Base-by-base conservation (phyloP, 2,888 invertebrate species). In the Teleogryllus oceanicus region DNA sequence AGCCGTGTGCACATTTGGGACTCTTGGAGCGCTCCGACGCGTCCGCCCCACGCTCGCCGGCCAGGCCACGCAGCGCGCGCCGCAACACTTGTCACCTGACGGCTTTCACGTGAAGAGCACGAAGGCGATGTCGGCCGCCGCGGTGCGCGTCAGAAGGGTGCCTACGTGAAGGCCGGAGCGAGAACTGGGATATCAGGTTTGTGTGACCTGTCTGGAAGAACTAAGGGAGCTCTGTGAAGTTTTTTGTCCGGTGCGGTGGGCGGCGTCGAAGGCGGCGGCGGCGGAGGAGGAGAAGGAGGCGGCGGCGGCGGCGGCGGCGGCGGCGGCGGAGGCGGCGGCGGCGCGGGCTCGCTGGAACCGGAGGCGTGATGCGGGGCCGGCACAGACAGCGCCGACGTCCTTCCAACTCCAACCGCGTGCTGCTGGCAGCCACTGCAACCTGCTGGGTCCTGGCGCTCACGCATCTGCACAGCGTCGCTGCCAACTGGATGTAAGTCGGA, bases 401-500 rank as follows among this genome's bases (percentile, higher is more conserved):
- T n/a, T 62, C 62, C 62, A 62, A 62, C 13, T 62, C 62, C 62
- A 62, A n/a, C 16, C 62, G 62, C n/a, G 62, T 62, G 62, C n/a
- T 62, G 62, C n/a, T 62, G 62, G 62, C 62, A 62, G 62, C 62
- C 62, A 62, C 62, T 62, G 62, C 62, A 62, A 62, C 62, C 62
- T 62, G 62, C 62, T 62, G 62, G 62, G 62, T 62, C 62, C 62
- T 62, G 62, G 62, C 62, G n/a, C 62, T 62, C 62, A 62, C 62
- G 62, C 79, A 78, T 49, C 74, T 51, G 21, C 76, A 74, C 62
- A 49, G 62, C 62, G 79, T 77, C 76, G 37, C 79, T 50, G 79
- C 79, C 75, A 79, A 79, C 76, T 79, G 79, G 79, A 79, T 79
- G 79, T 79, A 77, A 79, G 79, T 79, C n/a, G n/a, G 62, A 13